Percentiles rank a stretch among this genome's conserved stretches.
These are phyloP conservation scores for Perognathus longimembris DNA, from an alignment of 2,113 vertebrate species.

Conservation along the genomic window DNA sequence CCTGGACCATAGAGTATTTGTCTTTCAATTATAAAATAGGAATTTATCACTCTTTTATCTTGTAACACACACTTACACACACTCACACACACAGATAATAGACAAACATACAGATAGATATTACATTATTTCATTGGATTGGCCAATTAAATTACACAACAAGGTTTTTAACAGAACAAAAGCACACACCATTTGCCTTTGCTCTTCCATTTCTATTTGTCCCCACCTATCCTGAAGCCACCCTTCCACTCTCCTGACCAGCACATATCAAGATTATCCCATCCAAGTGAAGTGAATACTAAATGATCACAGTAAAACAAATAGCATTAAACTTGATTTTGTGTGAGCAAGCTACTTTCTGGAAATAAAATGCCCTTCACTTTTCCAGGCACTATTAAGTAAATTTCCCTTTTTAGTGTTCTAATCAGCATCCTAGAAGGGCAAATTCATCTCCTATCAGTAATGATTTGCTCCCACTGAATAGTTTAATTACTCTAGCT, in stretches of 20 bases:
- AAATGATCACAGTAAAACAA: constrained; percentile 60
- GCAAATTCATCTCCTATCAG: constrained; percentile 71
- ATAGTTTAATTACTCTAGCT: constrained; percentile 76
- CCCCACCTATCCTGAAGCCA: background rate
- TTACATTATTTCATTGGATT: background rate
- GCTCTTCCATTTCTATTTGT: background rate
- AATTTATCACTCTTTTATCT: background rate
- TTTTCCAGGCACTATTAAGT: constrained; percentile 73
- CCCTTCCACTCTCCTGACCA: background rate
- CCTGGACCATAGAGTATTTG: background rate
- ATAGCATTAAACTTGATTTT: constrained; percentile 49
- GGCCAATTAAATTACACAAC: background rate
- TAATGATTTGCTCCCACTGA: constrained; percentile 77
- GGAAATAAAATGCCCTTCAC: constrained; percentile 63
- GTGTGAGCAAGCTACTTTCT: constrained; percentile 60
- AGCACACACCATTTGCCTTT: background rate
- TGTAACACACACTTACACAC: background rate
- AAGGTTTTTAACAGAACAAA: background rate
- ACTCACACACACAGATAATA: no score
- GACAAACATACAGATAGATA: background rate
- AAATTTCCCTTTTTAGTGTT: constrained; percentile 59
- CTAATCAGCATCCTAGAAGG: constrained; percentile 69
- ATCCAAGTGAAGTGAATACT: constrained; percentile 29
- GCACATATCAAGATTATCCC: background rate
- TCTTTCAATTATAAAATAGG: background rate